Conservation (phyloP, 2,888 invertebrate species). For the Drosophila fulvimacula region DNA sequence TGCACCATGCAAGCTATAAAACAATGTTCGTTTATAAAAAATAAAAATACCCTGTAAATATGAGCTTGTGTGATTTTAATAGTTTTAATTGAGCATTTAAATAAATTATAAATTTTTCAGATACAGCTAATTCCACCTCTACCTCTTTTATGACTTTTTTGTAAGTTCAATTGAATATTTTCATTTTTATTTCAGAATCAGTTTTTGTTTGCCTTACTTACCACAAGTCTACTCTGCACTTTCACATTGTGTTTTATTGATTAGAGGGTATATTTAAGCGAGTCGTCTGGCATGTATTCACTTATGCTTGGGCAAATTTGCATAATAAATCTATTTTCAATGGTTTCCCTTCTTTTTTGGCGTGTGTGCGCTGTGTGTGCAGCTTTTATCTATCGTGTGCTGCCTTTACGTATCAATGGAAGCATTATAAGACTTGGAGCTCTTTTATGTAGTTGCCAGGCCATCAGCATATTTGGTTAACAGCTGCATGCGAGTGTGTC, state of each 20-base stretch:
- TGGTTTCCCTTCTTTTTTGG: conserved; percentile 62
- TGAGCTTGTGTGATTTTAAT: too few relatives aligned
- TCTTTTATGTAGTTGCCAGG: conserved; percentile 55
- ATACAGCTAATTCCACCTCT: too few relatives aligned
- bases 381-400: conserved; percentile 35
- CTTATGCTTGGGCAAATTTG: conserved; percentile 74
- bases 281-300: conserved; percentile 57
- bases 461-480: conserved; percentile 64
- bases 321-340: conserved; percentile 81
- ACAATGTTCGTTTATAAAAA: neutral
- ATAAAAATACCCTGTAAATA: conserved; percentile 17
- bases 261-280: conserved; percentile 36
- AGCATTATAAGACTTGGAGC: conserved; percentile 44
- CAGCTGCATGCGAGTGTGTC: conserved; percentile 34
- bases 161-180: too few relatives aligned
- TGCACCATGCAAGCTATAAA: conserved; percentile 42
- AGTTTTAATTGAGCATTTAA: too few relatives aligned
- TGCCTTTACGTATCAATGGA: conserved; percentile 59
- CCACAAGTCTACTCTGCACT: neutral
- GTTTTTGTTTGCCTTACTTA: accelerated
- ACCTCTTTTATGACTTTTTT: too few relatives aligned
- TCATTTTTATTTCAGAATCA: too few relatives aligned
- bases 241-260: neutral
- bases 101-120: too few relatives aligned
- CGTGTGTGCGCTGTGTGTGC: conserved; percentile 17